These are phyloP conservation scores for Craniophora ligustri DNA, from an alignment of 2,888 invertebrate species.

Conservation along the genomic window DNA sequence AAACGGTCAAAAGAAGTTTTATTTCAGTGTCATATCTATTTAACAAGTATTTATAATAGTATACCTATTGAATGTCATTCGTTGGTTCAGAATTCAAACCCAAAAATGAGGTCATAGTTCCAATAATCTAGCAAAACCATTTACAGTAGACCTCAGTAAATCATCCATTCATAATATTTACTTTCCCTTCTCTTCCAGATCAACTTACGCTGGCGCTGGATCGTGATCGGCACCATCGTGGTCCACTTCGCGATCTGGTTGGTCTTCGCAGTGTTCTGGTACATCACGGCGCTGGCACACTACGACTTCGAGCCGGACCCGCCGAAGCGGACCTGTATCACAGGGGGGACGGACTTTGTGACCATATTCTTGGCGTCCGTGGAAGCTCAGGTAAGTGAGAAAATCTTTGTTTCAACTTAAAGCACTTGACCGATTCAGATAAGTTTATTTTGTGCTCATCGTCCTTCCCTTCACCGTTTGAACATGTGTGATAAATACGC, in stretches of 20 bases:
- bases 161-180: neutral
- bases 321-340: slow-evolving; percentile 77
- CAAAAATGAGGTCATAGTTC: too few relatives aligned
- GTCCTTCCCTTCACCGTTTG: too few relatives aligned
- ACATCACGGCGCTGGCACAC: slow-evolving; percentile 81
- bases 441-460: too few relatives aligned
- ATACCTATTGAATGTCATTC: too few relatives aligned
- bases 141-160: neutral
- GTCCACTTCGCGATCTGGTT: slow-evolving; percentile 84
- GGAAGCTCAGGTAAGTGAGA: slow-evolving; percentile 77
- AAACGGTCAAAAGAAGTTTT: too few relatives aligned
- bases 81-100: too few relatives aligned
- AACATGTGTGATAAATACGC: too few relatives aligned
- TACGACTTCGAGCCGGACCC: slow-evolving; percentile 84
- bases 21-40: too few relatives aligned
- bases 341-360: slow-evolving; percentile 82
- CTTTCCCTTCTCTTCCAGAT: slow-evolving; percentile 63
- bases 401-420: neutral
- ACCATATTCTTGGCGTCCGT: slow-evolving; percentile 84
- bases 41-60: too few relatives aligned
- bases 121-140: too few relatives aligned
- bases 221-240: slow-evolving; percentile 80
- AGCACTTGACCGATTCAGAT: too few relatives aligned
- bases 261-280: slow-evolving; percentile 84
- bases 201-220: slow-evolving; percentile 85